Percentiles rank a stretch among this genome's conserved stretches.
These are phyloP conservation scores for Anguilla obscura DNA, from an alignment of 2,797 vertebrate genomes.

Conservation along the genomic window DNA sequence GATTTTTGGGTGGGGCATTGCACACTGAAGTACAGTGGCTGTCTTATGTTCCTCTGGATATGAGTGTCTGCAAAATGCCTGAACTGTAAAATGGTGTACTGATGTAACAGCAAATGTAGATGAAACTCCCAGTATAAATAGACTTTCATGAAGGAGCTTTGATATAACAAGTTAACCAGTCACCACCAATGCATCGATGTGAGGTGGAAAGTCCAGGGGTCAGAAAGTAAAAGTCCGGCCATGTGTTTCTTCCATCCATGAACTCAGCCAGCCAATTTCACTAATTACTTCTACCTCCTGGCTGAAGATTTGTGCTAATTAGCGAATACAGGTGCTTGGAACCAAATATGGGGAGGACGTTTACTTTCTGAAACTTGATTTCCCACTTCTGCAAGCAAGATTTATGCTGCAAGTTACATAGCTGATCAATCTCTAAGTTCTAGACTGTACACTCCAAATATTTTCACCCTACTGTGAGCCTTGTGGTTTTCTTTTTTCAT, in stretches of 20 bases:
- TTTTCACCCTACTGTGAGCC: not conserved
- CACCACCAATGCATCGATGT: slow-evolving; percentile 67
- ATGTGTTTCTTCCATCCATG: not conserved
- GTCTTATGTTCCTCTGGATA: not conserved
- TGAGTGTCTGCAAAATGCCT: not conserved
- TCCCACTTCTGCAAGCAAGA: no score
- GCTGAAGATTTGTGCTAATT: not conserved
- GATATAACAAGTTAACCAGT: slow-evolving; percentile 52
- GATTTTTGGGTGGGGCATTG: not conserved
- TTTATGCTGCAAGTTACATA: slow-evolving; percentile 33
- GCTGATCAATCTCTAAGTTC: slow-evolving; percentile 56
- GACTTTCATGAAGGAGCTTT: not conserved
- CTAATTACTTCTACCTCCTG: no score
- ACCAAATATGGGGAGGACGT: not conserved
- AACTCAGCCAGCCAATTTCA: no score
- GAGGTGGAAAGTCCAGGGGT: no score
- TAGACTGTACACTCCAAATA: slow-evolving; percentile 30
- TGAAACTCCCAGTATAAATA: not conserved
- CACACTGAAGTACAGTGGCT: not conserved
- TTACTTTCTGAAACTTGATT: no score
- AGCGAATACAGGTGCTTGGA: not conserved
- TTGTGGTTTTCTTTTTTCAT: not conserved
- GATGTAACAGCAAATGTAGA: not conserved
- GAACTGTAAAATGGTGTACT: not conserved
- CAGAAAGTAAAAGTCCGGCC: not conserved